Conservation (phyloP, 2,888 invertebrate genomes). For the Galeopsomyia nigrocyanea region DNA sequence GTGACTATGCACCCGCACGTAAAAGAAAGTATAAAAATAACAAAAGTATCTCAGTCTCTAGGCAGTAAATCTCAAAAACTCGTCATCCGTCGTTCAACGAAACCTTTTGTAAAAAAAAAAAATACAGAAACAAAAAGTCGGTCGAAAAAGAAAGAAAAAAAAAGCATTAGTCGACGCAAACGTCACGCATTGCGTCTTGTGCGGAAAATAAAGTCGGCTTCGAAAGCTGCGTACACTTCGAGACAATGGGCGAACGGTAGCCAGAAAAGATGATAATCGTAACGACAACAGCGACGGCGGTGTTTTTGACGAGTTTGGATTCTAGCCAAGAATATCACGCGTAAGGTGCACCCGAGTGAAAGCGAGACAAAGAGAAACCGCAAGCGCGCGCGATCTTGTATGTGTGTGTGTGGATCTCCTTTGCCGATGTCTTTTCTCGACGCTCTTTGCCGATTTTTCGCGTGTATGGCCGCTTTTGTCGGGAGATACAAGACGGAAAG, state of each 20-base stretch:
- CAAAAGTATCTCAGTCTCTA: too few species aligned
- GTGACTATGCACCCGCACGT: too few species aligned
- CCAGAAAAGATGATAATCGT: conserved; percentile 28
- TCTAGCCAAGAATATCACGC: conserved; percentile 4
- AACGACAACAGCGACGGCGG: background rate
- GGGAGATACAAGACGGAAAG: background rate
- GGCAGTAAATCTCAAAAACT: background rate
- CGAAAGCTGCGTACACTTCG: background rate
- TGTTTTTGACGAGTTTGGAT: conserved; percentile 12
- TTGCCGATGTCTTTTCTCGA: too few species aligned
- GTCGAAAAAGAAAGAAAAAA: conserved; percentile 12
- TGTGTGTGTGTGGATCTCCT: background rate
- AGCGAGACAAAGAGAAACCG: conserved; percentile 28
- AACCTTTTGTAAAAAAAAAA: background rate
- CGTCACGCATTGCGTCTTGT: conserved; percentile 13
- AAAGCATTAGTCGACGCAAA: background rate
- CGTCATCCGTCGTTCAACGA: background rate
- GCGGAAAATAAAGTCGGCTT: conserved; percentile 26
- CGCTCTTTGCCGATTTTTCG: too few species aligned
- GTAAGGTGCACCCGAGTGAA: conserved; percentile 21
- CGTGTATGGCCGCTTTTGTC: too few species aligned
- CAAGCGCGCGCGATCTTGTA: background rate
- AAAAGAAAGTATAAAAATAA: too few species aligned
- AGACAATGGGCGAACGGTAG: conserved; percentile 13
- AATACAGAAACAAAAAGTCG: background rate